A percentile compares a stretch with the other conserved stretches of the same genome.
Evolutionary conservation across 1,140 invertebrate species (phyloP).

Genomic region (Drosophila sp.): DNA sequence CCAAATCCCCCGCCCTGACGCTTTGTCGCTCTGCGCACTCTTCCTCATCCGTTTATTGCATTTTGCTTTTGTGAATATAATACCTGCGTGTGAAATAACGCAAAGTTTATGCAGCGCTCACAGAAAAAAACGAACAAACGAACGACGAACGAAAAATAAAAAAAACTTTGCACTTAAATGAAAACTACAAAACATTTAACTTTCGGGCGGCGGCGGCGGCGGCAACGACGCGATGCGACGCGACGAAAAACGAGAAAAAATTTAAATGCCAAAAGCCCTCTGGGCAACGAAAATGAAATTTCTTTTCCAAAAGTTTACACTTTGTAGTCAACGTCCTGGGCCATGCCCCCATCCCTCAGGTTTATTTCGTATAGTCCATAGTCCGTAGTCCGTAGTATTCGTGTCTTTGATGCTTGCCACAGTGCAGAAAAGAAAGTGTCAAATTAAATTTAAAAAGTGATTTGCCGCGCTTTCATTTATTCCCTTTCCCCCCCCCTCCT

Average conservation of each 20-base stretch:
- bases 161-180: constrained; percentile 75
- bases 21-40: constrained; percentile 16
- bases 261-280: constrained; percentile 68
- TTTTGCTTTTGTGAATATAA: constrained; percentile 70
- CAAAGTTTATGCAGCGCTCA: constrained; percentile 71
- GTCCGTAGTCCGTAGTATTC: constrained; percentile 49
- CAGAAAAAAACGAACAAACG: not conserved
- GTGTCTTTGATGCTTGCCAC: constrained; percentile 55
- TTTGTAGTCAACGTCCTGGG: constrained; percentile 53
- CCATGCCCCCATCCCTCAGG: not conserved
- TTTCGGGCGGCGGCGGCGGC: constrained; percentile 30
- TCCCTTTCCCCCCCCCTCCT: not conserved
- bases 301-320: constrained; percentile 65
- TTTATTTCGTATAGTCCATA: not conserved
- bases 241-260: constrained; percentile 41
- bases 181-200: constrained; percentile 80
- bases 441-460: constrained; percentile 81
- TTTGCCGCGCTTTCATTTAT: constrained; percentile 63
- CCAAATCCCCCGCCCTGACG: not conserved
- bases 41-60: constrained; percentile 59
- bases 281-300: constrained; percentile 72
- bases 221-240: not conserved
- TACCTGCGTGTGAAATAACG: constrained; percentile 79
- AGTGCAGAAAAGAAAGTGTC: constrained; percentile 68
- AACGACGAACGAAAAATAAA: constrained; percentile 5